phyloP scores from a whole-genome alignment of 1,140 invertebrate species.

The Apis laboriosa region DNA sequence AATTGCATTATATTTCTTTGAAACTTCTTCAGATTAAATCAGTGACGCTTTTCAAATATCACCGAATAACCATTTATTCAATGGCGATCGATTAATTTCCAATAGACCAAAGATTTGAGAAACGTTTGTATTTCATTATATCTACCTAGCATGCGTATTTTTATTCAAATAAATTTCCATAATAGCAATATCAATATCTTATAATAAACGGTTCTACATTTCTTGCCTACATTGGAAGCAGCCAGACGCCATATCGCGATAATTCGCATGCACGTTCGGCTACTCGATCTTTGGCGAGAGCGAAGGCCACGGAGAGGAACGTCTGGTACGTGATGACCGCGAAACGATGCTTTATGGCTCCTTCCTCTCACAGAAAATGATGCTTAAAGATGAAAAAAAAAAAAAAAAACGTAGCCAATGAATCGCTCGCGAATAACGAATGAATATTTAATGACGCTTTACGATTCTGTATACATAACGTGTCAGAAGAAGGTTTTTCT shows the following conservation, averaged over 20 bases:
- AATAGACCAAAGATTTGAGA: no score
- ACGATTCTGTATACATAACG: slow-evolving; percentile 65
- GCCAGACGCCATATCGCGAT: not conserved
- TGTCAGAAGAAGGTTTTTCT: not conserved
- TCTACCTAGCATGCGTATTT: no score
- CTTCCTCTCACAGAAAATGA: slow-evolving; percentile 60
- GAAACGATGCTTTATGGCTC: slow-evolving; percentile 62
- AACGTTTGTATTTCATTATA: no score
- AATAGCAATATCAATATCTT: no score
- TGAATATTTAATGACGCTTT: slow-evolving; percentile 76
- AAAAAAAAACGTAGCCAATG: slow-evolving; percentile 57
- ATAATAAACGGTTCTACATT: no score
- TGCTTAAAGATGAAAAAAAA: slow-evolving; percentile 68
- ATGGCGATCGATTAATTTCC: no score
- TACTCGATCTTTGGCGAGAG: slow-evolving; percentile 27
- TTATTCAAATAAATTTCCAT: no score
- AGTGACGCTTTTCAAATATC: no score
- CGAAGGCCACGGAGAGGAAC: slow-evolving; percentile 38
- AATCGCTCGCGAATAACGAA: slow-evolving; percentile 70
- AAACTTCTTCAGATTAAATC: no score
- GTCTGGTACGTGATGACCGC: slow-evolving; percentile 41
- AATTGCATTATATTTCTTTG: no score
- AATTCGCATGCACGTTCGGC: slow-evolving; percentile 13
- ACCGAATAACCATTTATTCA: no score
- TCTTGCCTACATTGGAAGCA: no score